A percentile compares a stretch with the other conserved stretches of the same genome.
phyloP scores from a whole-genome alignment of 2,113 vertebrate species.

The Xenotilapia longispinis region DNA sequence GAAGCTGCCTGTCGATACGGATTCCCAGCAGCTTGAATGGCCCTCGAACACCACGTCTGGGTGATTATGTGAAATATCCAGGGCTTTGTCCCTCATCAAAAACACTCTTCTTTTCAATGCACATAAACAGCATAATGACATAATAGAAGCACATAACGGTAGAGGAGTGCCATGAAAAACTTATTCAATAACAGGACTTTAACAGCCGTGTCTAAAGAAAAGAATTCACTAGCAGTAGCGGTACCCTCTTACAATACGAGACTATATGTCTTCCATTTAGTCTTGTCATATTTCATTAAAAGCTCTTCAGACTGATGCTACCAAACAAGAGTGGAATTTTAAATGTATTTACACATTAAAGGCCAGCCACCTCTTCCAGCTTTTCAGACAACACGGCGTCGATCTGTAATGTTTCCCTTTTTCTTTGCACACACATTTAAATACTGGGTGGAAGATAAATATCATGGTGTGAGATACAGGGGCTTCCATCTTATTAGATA shows the following conservation, averaged over 20 bases:
- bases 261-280: neutral
- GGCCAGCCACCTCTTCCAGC: neutral
- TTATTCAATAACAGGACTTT: neutral
- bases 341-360: conserved; percentile 58
- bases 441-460: conserved; percentile 8
- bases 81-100: neutral
- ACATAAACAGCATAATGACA: conserved; percentile 10
- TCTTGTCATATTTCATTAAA: neutral
- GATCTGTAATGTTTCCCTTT: neutral
- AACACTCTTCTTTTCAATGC: neutral
- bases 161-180: neutral
- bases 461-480: neutral
- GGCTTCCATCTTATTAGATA: neutral
- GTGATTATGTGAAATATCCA: neutral
- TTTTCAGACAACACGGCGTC: neutral
- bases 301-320: neutral
- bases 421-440: neutral
- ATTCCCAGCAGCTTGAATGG: neutral
- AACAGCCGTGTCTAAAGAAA: neutral
- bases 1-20: neutral
- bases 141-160: conserved; percentile 8
- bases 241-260: neutral
- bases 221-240: neutral
- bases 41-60: neutral
- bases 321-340: conserved; percentile 7